A percentile compares a stretch with the other conserved stretches of the same genome.
phyloP scores from a whole-genome alignment of 2,888 invertebrate genomes.

The Leptopterna dolabrata region DNA sequence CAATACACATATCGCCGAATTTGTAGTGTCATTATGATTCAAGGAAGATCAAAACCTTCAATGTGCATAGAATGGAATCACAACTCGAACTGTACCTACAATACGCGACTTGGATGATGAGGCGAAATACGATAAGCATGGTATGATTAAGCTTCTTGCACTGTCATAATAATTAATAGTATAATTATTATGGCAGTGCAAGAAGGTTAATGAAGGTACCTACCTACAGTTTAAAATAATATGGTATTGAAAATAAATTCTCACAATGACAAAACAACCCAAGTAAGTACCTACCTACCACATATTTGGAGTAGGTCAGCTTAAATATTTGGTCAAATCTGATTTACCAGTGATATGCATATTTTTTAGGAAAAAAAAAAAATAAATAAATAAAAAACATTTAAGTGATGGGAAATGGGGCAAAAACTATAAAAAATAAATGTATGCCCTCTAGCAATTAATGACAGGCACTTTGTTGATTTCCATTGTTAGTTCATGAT shows the following conservation, averaged over 20 bases:
- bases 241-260: background rate
- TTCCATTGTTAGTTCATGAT: constrained; percentile 20
- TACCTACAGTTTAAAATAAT: background rate
- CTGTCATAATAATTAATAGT: too few species aligned
- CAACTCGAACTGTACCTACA: too few species aligned
- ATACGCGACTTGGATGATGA: too few species aligned
- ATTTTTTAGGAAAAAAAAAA: background rate
- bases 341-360: constrained; percentile 45
- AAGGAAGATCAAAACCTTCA: too few species aligned
- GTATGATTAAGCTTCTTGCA: too few species aligned
- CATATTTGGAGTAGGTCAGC: background rate
- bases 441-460: constrained; percentile 41
- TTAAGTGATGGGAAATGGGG: background rate
- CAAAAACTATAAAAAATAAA: constrained; percentile 17
- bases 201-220: background rate
- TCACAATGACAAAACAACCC: background rate
- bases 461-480: constrained; percentile 38
- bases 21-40: too few species aligned
- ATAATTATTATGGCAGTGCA: background rate
- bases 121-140: too few species aligned
- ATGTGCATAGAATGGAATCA: too few species aligned
- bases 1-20: too few species aligned
- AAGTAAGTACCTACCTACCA: too few species aligned
- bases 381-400: background rate
- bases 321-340: constrained; percentile 38